phyloP scores from a whole-genome alignment of 2,113 vertebrate species.

The Channa argus region DNA sequence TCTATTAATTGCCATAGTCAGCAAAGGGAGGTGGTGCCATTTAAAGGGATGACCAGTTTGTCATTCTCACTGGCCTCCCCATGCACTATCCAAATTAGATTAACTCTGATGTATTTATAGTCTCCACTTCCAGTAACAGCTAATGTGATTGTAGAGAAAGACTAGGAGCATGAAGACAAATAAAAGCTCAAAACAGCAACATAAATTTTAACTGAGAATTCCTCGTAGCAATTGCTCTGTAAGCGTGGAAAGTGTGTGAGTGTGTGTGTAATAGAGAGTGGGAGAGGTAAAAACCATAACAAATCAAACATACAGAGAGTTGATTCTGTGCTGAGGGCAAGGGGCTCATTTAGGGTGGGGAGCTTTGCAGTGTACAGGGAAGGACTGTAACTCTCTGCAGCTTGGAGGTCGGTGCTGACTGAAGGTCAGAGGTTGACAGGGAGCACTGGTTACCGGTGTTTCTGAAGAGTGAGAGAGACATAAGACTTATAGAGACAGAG shows the following conservation, averaged over 20 bases:
- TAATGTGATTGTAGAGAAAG: constrained; percentile 35
- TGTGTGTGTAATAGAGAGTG: neutral
- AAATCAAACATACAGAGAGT: constrained; percentile 79
- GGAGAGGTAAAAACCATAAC: constrained; percentile 71
- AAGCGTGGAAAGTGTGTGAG: constrained; percentile 56
- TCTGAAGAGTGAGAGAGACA: constrained; percentile 24
- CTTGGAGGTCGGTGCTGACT: constrained; percentile 36
- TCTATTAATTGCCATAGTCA: constrained; percentile 71
- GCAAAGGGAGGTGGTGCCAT: constrained; percentile 46
- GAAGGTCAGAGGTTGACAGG: constrained; percentile 64
- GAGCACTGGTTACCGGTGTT: constrained; percentile 34
- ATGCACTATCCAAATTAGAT: constrained; percentile 61
- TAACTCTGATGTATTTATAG: constrained; percentile 72
- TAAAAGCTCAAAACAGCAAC: constrained; percentile 19
- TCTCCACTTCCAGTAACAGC: constrained; percentile 38
- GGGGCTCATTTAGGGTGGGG: constrained; percentile 58
- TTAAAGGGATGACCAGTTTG: constrained; percentile 49
- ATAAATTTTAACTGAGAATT: constrained; percentile 46
- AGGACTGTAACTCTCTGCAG: constrained; percentile 57
- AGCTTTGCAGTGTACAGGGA: constrained; percentile 38
- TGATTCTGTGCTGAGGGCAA: constrained; percentile 73
- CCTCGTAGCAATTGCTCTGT: neutral
- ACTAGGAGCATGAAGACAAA: constrained; percentile 31
- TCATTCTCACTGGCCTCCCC: constrained; percentile 49
- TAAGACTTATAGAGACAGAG: neutral